These are phyloP conservation scores for Urechis unicinctus DNA, from an alignment of 2,888 invertebrate species.

Conservation along the genomic window DNA sequence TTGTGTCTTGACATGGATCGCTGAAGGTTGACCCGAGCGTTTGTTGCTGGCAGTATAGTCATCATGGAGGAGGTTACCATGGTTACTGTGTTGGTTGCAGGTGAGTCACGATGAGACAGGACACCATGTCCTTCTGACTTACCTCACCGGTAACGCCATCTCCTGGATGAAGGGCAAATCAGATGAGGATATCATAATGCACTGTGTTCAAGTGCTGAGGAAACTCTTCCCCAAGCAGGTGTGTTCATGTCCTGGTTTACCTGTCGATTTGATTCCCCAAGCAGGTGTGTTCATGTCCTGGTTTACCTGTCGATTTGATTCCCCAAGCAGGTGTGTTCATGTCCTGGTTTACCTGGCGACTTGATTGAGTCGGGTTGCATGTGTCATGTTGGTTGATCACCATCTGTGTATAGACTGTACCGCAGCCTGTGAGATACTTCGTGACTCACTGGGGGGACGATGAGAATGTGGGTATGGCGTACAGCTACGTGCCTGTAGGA, in stretches of 20 bases:
- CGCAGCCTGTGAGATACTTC: constrained; percentile 44
- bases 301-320: too few species aligned
- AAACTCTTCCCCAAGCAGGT: constrained; percentile 51
- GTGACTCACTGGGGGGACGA: constrained; percentile 52
- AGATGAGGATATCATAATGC: constrained; percentile 45
- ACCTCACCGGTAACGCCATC: constrained; percentile 50
- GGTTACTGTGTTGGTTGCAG: background rate
- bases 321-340: too few species aligned
- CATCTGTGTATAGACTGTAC: constrained; percentile 37
- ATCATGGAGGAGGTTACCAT: too few species aligned
- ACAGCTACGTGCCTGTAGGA: constrained; percentile 51
- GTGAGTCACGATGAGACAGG: background rate
- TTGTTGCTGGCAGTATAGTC: too few species aligned
- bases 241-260: too few species aligned
- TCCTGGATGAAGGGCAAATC: constrained; percentile 27
- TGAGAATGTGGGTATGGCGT: constrained; percentile 50
- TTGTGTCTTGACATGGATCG: too few species aligned
- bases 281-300: too few species aligned
- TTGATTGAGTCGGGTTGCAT: too few species aligned
- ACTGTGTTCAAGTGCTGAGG: constrained; percentile 44
- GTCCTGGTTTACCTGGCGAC: too few species aligned
- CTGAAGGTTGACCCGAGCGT: too few species aligned
- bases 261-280: too few species aligned
- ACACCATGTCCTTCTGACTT: constrained; percentile 45
- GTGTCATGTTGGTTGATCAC: background rate